Evolutionary conservation across 2,797 vertebrate genomes (phyloP).

Genomic region (Hippoglossus hippoglossus): DNA sequence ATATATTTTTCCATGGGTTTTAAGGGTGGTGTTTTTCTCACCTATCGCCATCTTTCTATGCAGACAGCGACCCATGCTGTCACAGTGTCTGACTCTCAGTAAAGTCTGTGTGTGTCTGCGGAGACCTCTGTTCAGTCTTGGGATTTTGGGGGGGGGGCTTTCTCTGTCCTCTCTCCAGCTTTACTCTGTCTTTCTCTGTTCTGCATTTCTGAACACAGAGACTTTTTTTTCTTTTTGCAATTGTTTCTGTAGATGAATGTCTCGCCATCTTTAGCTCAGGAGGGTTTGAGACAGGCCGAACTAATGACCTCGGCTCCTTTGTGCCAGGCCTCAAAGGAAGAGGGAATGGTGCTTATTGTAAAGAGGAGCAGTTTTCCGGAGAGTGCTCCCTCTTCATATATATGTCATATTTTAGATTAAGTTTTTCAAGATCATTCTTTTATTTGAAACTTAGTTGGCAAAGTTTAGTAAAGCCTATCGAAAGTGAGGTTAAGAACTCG

Average conservation of each 20-base stretch:
- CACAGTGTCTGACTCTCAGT: conserved; percentile 53
- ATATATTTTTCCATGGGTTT: conserved; percentile 35
- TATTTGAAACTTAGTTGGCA: conserved; percentile 16
- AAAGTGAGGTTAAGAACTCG: conserved; percentile 2
- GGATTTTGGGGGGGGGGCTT: conserved; percentile 32
- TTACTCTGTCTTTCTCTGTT: conserved; percentile 48
- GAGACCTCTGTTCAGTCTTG: conserved; percentile 49
- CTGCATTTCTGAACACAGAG: conserved; percentile 62
- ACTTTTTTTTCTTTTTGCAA: conserved; percentile 56
- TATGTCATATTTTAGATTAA: conserved; percentile 36
- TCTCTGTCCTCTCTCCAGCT: conserved; percentile 39
- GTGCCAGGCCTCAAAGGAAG: conserved; percentile 73
- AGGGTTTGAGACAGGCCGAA: conserved; percentile 75
- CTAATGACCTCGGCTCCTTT: conserved; percentile 82
- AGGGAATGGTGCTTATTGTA: conserved; percentile 52
- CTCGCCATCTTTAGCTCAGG: conserved; percentile 62
- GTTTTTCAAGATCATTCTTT: conserved; percentile 29
- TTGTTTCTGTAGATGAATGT: conserved; percentile 73
- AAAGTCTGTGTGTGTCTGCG: conserved; percentile 53
- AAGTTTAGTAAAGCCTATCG: not conserved
- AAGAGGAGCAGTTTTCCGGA: conserved; percentile 43
- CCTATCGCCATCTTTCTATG: conserved; percentile 33
- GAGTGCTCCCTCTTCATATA: conserved; percentile 61
- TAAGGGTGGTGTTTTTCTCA: conserved; percentile 40
- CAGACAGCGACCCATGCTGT: conserved; percentile 43